Evolutionary conservation across 2,888 invertebrate genomes (phyloP), one percentile per base, ranked within the genome.

Genomic region (Andrena hattorfiana): DNA sequence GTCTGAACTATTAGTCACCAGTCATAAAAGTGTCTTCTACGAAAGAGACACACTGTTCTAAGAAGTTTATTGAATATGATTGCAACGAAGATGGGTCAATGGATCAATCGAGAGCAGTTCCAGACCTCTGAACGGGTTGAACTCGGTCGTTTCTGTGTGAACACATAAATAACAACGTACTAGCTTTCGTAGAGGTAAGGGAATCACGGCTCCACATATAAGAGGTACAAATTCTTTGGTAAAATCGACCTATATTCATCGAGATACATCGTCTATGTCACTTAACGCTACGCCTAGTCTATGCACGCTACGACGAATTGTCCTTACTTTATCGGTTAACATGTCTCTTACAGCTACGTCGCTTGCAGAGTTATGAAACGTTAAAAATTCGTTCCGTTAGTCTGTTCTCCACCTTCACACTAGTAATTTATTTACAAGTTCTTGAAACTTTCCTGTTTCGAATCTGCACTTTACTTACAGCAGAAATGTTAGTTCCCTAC

Each of bases 221-320:
- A 51, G 59, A 72, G 56, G 79, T 74, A 77, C 60, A 77, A 83
- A 83, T 75, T 72, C 71, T 63, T 60, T 30, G 49, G 74, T 66
- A 80, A 77, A 83, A 75, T 75, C 77, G 66, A 68, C 70, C 56
- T 83, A 76, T 72, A 80, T 30, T 72, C 59, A 62, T 77, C 68
- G 77, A 72, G 69, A 74, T 85, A 77, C 70, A 63, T 59, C 56
- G 42, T 32, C 51, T 82, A 75, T 80, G 49, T 70, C 60, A 71
- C 74, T 83, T 85, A 83, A 83, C 23, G 30, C 64, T 81, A 80
- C 48, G 26, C 30, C 79, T 84, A 84, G 13, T 69, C 72, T 75
- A 83, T 71, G 72, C 72, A 77, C 59, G 69, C 85, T 85, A 83
- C 80, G 63, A 68, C 62, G 32, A 73, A 70, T 69, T 56, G 26